Base-by-base conservation (phyloP, 1,140 invertebrate genomes). In the Augochlora pura region DNA sequence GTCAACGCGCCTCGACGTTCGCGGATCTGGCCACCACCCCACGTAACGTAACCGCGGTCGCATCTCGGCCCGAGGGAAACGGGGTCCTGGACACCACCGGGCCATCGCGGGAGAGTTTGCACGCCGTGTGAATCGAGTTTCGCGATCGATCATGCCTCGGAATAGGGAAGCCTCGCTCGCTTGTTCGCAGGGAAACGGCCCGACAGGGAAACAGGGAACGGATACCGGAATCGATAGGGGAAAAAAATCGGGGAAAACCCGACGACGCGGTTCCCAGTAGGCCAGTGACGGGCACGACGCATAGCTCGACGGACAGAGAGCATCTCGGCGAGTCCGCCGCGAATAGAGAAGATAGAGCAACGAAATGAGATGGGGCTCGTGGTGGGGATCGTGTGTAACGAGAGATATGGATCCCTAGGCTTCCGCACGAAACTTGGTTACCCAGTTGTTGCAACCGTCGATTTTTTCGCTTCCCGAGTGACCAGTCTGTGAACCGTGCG, bases 401-500 rank as follows among this genome's bases (percentile, higher is more conserved):
- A 66, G 39, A 72, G 68, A 71, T 78, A 78, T 72, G 68, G 76
- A 72, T 78, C 46, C 68, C 68, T 54, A 1, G 46, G n/a, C 68
- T 27, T 64, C 60, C 23, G 46, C 49, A 46, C 18, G 32, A 78
- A 64, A 54, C 21, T 78, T 72, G 68, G 16, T 72, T 72, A 42
- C 23, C 32, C 38, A 18, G 60, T 78, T 64, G 42, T n/a, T 25
- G 18, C 54, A 49, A 3, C 1, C 12, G 1, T 32, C 3, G 0
- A 8, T 46, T 60, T 46, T 10, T 25, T 42, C 39, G 42, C 1
- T 46, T 3, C 42, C 42, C 42, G 42, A 12, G 42, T 8, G 9
- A 9, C 42, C 42, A n/a, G n/a, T n/a, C 8, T 8, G 12, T 42
- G 49, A 21, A 54, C 49, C 16, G 49, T 54, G 16, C 42, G 42